Conservation (phyloP, 1,140 invertebrate genomes). For the Ooceraea biroi region DNA sequence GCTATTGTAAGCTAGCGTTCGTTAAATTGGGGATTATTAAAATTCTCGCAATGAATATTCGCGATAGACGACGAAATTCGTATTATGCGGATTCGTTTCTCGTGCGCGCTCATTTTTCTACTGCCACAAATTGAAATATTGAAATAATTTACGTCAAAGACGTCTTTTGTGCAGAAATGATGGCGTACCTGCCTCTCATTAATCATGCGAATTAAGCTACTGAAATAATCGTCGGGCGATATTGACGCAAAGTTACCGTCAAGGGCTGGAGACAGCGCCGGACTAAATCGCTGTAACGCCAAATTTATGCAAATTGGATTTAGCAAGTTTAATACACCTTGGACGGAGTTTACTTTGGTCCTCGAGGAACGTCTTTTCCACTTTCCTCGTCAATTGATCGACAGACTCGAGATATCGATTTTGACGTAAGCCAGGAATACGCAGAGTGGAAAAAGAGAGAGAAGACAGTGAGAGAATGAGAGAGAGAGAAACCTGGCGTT, state of each 20-base stretch:
- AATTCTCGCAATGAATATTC: slow-evolving; percentile 27
- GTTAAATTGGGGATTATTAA: slow-evolving; percentile 54
- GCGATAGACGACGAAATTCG: slow-evolving; percentile 19
- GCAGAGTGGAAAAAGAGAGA: too few relatives aligned
- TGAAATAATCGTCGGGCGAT: slow-evolving; percentile 29
- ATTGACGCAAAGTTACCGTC: slow-evolving; percentile 31
- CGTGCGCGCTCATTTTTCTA: background rate
- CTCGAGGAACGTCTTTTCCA: slow-evolving; percentile 59
- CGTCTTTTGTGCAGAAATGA: background rate
- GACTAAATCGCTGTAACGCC: slow-evolving; percentile 54
- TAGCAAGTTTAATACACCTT: slow-evolving; percentile 63
- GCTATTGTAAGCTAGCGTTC: slow-evolving; percentile 32
- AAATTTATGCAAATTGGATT: slow-evolving; percentile 64
- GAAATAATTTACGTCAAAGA: background rate
- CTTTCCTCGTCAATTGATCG: slow-evolving; percentile 54
- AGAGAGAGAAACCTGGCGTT: slow-evolving; percentile 20
- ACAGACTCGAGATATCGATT: slow-evolving; percentile 47
- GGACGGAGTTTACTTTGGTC: slow-evolving; percentile 50
- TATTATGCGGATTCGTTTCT: background rate
- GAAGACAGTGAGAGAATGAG: background rate
- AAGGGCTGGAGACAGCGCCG: slow-evolving; percentile 12
- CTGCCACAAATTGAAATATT: background rate
- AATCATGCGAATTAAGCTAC: slow-evolving; percentile 44
- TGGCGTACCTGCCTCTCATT: slow-evolving; percentile 4
- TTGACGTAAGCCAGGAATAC: slow-evolving; percentile 1